Evolutionary conservation across 2,888 invertebrate species (phyloP), one percentile per base, ranked within the genome.

Genomic region (Entomobrya multifasciata): DNA sequence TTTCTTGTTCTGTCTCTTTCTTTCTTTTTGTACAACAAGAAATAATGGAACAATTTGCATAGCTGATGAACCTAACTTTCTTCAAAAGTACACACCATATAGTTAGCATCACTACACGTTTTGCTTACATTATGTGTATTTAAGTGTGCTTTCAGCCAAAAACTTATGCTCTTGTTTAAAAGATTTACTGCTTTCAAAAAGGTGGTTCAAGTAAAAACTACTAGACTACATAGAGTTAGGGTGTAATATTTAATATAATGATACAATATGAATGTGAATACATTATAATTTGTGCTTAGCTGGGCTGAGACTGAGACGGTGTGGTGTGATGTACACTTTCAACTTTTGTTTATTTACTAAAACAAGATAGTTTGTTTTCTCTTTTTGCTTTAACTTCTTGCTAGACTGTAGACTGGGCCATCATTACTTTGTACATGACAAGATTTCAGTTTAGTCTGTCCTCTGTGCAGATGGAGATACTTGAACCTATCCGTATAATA

Each of bases 31-130:
- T 83, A 76, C 77, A 74, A 74, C 65, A 80, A 80, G 86, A 86
- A 80, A 86, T 86, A 86, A 86, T 86, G 86, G 86, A 86, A 86
- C 86, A 86, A 86, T 86, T 86, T 86, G 86, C 86, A 86, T 86
- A 76, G 86, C 70, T 86, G 86, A 86, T 86, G 86, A 86, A 78
- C 79, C 79, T 62, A 52, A 41, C 81, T 82, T 82, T 55, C 81
- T 52, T 13, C 11, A 44, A 44, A 49, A 30, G 20, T 49, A 44
- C 36, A 44, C 52, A 74, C 30, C n/a, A n/a, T n/a, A n/a, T n/a
- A n/a, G n/a, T n/a, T n/a, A n/a, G n/a, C n/a, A n/a, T n/a, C n/a
- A n/a, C n/a, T 41, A 30, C 30, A 72, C 47, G 8, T 41, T 67
- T 67, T 72, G 27, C 25, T 25, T 25, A 27, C 52, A 55, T 55